Evolutionary conservation across 2,888 invertebrate species (phyloP), one percentile per base, ranked within the genome.

Genomic region (Drosophila bunnanda): DNA sequence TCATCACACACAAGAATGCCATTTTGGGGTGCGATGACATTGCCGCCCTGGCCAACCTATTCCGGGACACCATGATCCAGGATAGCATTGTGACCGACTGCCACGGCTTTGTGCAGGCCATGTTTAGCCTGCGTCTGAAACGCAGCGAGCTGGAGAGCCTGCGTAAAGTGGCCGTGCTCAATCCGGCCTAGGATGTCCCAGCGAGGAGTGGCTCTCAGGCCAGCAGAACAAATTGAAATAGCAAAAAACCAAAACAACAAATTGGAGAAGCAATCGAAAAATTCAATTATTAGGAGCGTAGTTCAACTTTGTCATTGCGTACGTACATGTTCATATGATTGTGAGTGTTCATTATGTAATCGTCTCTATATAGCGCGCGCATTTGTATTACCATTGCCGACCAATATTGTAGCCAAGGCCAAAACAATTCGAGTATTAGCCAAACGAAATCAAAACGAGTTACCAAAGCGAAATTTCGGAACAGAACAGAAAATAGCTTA

Each of bases 91-190:
- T 96, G 57, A 93, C 97, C 58, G 94, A 97, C 90, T 98, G 98
- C 91, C 98, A 98, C 92, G 94, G 95, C 78, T 98, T 98, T 92
- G 96, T 98, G 94, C 94, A 96, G 96, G 94, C 95, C 88, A 96
- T 97, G 91, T 98, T 98, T 92, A 95, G 95, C 93, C 94, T 96
- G 68, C 95, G 96, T 50, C 93, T 98, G 86, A 92, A 91, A 84
- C 91, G 92, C 73, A 88, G 84, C 34, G 91, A 92, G 68, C 74
- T 92, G 52, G 92, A 92, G 56, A 80, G 80, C 38, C 77, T 92
- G 69, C 90, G 92, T 28, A 89, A 89, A 75, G 77, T 89, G 87
- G 90, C 58, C 78, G 91, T 91, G 85, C 71, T 91, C 76, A 90
- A 76, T 68, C 78, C 44, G 62, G 70, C 82, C 32, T 71, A 76